These are phyloP conservation scores for Orthosia incerta DNA, from an alignment of 2,888 invertebrate genomes.

Conservation along the genomic window DNA sequence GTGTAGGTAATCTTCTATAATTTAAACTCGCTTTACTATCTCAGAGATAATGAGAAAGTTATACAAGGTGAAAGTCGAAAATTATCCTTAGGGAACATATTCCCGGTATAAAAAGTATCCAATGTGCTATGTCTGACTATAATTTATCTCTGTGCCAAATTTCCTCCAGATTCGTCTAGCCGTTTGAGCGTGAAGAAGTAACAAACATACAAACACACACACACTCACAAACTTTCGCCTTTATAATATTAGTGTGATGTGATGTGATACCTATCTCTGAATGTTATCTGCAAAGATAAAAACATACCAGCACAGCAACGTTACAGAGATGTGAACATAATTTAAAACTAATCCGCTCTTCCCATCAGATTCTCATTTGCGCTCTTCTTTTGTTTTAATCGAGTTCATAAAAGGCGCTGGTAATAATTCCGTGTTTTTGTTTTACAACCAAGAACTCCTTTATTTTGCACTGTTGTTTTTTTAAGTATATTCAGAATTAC, in stretches of 20 bases:
- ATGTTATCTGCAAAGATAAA: slow-evolving; percentile 6
- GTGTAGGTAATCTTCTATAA: background rate
- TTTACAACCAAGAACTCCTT: background rate
- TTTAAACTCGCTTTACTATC: background rate
- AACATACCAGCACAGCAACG: background rate
- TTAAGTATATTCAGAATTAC: background rate
- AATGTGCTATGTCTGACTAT: no score
- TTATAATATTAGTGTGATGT: no score
- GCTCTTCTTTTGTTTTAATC: background rate
- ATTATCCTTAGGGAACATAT: no score
- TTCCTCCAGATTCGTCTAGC: no score
- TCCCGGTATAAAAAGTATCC: no score
- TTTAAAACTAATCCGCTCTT: background rate
- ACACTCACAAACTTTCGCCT: no score
- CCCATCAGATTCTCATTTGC: background rate
- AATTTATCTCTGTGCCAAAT: no score
- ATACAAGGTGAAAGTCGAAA: no score
- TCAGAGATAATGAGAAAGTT: background rate
- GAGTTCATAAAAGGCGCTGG: background rate
- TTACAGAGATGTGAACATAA: background rate
- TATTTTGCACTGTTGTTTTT: background rate
- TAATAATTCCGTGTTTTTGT: background rate
- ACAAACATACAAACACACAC: no score
- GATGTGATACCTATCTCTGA: background rate
- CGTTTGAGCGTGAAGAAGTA: no score